A percentile compares a stretch with the other conserved stretches of the same genome.
phyloP scores from a whole-genome alignment of 37 sponge, comb jelly and placozoan genomes.

The Ephydatia muelleri region DNA sequence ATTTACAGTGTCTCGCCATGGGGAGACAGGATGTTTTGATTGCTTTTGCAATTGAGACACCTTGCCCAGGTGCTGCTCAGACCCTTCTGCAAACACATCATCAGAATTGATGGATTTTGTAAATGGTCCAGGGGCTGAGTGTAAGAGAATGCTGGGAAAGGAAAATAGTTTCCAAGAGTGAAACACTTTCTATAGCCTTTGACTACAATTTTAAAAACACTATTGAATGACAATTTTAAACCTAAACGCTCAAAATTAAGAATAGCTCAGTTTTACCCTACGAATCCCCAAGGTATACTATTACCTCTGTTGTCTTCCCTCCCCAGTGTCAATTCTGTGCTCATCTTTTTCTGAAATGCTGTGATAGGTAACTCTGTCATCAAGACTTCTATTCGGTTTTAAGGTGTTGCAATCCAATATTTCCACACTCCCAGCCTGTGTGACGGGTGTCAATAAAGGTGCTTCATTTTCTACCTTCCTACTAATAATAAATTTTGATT shows the following conservation, averaged over 20 bases:
- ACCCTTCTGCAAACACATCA: neutral
- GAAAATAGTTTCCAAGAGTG: no score
- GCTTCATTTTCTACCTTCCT: neutral
- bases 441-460: neutral
- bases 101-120: neutral
- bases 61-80: neutral
- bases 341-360: neutral
- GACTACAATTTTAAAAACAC: no score
- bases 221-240: no score
- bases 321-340: neutral
- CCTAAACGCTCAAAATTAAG: no score
- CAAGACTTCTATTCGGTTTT: neutral
- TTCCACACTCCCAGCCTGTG: neutral
- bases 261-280: no score
- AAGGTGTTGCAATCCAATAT: neutral
- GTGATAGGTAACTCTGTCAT: neutral
- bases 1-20: neutral
- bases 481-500: no score
- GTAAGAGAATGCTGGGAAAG: neutral
- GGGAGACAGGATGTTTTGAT: neutral
- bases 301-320: neutral
- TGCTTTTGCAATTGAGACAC: neutral
- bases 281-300: no score
- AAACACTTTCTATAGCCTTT: no score
- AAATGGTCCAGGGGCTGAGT: neutral